phyloP scores from a whole-genome alignment of 2,797 vertebrate genomes.

The Otus scops region DNA sequence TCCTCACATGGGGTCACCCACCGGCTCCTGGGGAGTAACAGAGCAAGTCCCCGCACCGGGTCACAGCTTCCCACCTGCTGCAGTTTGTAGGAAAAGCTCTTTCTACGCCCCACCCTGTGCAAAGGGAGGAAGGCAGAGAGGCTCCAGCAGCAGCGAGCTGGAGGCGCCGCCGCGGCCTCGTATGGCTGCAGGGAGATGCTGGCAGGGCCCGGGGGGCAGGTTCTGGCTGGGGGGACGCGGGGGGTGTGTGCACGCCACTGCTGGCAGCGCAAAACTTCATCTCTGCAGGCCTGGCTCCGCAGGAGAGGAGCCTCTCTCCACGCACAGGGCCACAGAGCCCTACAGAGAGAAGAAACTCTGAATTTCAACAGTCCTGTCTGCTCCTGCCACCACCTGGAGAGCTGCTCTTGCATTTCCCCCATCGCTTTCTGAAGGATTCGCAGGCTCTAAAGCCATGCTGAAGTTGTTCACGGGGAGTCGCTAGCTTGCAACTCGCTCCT shows the following conservation, averaged over 20 bases:
- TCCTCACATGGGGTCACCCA: rapidly evolving
- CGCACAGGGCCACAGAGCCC: rapidly evolving
- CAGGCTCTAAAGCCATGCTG: neutral
- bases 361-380: neutral
- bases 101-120: rapidly evolving
- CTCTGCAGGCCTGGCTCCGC: neutral
- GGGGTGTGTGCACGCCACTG: neutral
- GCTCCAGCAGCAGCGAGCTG: neutral
- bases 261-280: neutral
- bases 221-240: rapidly evolving
- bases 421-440: rapidly evolving
- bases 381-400: constrained; percentile 3
- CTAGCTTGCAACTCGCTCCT: neutral
- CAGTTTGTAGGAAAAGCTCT: neutral
- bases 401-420: neutral
- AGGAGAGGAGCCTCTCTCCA: neutral
- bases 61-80: neutral
- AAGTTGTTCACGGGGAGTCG: neutral
- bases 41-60: rapidly evolving
- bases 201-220: neutral
- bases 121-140: neutral
- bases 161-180: rapidly evolving
- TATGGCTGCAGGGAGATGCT: rapidly evolving
- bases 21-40: rapidly evolving
- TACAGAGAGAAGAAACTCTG: neutral